Evolutionary conservation across 2,797 vertebrate genomes (phyloP).

Genomic region (Micropoecilia bifurca): DNA sequence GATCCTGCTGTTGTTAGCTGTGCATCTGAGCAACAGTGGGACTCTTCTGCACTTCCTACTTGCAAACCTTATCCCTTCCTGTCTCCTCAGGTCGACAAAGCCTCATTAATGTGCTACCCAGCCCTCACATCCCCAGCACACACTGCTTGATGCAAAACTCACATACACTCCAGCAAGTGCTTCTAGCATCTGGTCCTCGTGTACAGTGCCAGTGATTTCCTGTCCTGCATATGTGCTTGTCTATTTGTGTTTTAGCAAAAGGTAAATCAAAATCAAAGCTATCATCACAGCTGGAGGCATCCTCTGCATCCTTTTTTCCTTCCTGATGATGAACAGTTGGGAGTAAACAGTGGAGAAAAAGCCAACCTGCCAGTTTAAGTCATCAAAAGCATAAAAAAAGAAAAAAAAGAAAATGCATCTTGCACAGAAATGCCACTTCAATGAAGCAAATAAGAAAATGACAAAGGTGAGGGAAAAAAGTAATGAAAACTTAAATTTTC

Average conservation of each 20-base stretch:
- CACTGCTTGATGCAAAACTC: conserved; percentile 19
- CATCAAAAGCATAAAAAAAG: conserved; percentile 28
- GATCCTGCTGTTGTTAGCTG: conserved; percentile 70
- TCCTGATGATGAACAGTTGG: conserved; percentile 39
- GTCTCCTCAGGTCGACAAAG: conserved; percentile 52
- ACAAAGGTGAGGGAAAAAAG: conserved; percentile 1
- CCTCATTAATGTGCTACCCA: conserved; percentile 52
- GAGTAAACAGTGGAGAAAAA: conserved; percentile 19
- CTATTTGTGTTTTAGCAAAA: conserved; percentile 32
- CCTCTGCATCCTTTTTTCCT: conserved; percentile 15
- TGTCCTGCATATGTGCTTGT: conserved; percentile 27
- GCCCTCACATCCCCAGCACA: conserved; percentile 18
- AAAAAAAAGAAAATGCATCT: too few relatives aligned
- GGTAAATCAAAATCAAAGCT: conserved; percentile 46
- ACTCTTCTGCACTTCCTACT: conserved; percentile 21
- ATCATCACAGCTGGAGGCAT: conserved; percentile 63
- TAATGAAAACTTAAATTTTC: neutral
- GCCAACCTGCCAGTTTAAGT: conserved; percentile 6
- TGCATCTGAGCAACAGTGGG: conserved; percentile 45
- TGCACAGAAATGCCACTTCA: conserved; percentile 31
- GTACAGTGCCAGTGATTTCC: conserved; percentile 41
- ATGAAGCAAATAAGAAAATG: neutral
- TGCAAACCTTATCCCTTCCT: conserved; percentile 44
- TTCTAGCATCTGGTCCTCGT: conserved; percentile 57
- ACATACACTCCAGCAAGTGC: conserved; percentile 26